phyloP scores from a whole-genome alignment of 2,113 vertebrate species.

The Lepus americanus region DNA sequence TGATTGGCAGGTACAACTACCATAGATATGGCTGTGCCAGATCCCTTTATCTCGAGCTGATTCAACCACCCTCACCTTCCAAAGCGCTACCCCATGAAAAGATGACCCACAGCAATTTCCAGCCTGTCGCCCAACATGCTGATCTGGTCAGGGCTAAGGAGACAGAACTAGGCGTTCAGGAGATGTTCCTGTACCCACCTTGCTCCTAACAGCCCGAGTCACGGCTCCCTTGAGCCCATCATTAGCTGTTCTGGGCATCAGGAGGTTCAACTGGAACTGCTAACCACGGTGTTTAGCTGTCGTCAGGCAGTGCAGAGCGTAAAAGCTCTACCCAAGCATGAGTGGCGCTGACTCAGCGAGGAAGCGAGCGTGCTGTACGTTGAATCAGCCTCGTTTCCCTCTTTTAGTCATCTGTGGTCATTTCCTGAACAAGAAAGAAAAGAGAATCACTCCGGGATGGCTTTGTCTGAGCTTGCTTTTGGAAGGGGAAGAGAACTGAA shows the following conservation, averaged over 20 bases:
- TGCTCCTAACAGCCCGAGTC: neutral
- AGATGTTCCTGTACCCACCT: neutral
- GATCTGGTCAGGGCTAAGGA: neutral
- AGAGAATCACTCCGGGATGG: neutral
- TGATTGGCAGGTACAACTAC: neutral
- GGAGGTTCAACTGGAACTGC: neutral
- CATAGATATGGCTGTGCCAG: neutral
- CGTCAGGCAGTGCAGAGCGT: neutral
- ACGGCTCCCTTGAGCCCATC: neutral
- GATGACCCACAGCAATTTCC: neutral
- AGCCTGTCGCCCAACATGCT: neutral
- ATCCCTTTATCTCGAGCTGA: neutral
- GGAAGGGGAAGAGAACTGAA: neutral
- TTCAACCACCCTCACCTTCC: neutral
- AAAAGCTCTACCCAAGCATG: neutral
- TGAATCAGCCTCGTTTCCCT: neutral
- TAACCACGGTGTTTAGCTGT: neutral
- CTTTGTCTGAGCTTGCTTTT: neutral
- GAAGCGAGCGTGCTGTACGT: neutral
- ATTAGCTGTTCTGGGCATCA: neutral
- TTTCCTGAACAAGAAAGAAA: neutral
- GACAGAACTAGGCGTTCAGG: neutral
- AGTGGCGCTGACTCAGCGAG: neutral
- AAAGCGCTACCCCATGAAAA: neutral
- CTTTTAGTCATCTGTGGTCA: neutral